A percentile compares a stretch with the other conserved stretches of the same genome.
Conservation (phyloP, 2,113 vertebrate genomes). For the Sphyrna mokarran region DNA sequence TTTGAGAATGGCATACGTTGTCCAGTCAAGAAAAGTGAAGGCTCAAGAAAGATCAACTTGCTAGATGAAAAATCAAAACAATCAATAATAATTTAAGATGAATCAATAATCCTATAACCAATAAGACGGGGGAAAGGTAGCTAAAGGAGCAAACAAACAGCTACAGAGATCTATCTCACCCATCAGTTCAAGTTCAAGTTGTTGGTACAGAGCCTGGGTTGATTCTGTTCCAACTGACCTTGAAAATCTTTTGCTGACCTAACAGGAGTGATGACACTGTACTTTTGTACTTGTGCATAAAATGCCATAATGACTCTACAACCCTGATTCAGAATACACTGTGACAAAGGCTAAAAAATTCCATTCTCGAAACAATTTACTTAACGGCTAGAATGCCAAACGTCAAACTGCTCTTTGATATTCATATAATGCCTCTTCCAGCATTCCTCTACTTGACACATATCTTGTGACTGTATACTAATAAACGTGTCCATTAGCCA, state of each 20-base stretch:
- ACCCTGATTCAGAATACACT: not conserved
- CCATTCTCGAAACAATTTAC: not conserved
- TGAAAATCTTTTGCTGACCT: not conserved
- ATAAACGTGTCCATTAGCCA: not conserved
- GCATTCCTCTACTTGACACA: not conserved
- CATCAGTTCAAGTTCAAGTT: not conserved
- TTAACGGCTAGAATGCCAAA: not conserved
- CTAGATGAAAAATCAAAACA: not conserved
- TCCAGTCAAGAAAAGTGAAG: not conserved
- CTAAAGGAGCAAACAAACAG: not conserved
- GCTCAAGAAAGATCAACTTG: not conserved
- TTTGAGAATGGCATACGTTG: not conserved
- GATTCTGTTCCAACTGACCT: not conserved
- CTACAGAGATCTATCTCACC: not conserved
- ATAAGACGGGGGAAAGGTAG: not conserved
- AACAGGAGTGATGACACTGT: not conserved
- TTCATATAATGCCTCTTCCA: not conserved
- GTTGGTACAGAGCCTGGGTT: not conserved
- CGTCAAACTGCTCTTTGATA: not conserved
- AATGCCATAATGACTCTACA: not conserved
- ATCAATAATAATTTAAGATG: too few species aligned
- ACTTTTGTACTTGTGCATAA: not conserved
- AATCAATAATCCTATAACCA: not conserved
- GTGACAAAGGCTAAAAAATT: not conserved
- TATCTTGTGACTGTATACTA: not conserved